phyloP scores from a whole-genome alignment of 2,797 vertebrate species.

The Xyrichtys novacula region DNA sequence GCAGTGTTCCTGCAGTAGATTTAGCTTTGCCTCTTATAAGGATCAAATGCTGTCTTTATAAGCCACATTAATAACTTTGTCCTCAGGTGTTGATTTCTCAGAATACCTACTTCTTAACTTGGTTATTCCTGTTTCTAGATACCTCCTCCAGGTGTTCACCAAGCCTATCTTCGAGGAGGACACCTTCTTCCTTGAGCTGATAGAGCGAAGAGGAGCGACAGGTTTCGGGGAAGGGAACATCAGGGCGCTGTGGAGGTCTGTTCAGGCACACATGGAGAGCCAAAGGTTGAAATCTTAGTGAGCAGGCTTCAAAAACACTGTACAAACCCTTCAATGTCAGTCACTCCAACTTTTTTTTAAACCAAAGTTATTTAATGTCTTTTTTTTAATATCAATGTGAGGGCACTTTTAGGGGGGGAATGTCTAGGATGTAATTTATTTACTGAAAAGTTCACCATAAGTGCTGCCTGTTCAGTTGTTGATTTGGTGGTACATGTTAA shows the following conservation, averaged over 20 bases:
- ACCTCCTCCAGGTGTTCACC: slow-evolving; percentile 95
- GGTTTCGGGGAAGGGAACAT: slow-evolving; percentile 97
- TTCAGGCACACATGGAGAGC: slow-evolving; percentile 89
- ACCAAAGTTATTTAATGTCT: not conserved
- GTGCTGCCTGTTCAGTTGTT: not conserved
- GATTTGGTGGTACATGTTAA: not conserved
- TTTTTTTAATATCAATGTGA: slow-evolving; percentile 1
- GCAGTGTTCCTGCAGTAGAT: not conserved
- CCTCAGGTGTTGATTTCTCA: too few species aligned
- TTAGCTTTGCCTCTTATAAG: not conserved
- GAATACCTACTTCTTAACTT: not conserved
- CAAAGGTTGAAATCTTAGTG: slow-evolving; percentile 39
- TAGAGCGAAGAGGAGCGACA: slow-evolving; percentile 89
- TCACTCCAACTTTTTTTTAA: slow-evolving; percentile 16
- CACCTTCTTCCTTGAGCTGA: slow-evolving; percentile 96
- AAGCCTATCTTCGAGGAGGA: slow-evolving; percentile 92
- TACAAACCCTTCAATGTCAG: slow-evolving; percentile 44
- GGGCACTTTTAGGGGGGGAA: not conserved
- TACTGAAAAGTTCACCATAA: not conserved
- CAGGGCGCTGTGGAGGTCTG: slow-evolving; percentile 91
- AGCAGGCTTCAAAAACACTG: slow-evolving; percentile 22
- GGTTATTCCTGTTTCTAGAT: slow-evolving; percentile 61
- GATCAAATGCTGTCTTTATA: not conserved
- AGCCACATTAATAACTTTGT: too few species aligned
- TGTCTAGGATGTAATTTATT: slow-evolving; percentile 19